Evolutionary conservation across 2,797 vertebrate species (phyloP), one percentile per base, ranked within the genome.

Genomic region (Macropus fuliginosus): DNA sequence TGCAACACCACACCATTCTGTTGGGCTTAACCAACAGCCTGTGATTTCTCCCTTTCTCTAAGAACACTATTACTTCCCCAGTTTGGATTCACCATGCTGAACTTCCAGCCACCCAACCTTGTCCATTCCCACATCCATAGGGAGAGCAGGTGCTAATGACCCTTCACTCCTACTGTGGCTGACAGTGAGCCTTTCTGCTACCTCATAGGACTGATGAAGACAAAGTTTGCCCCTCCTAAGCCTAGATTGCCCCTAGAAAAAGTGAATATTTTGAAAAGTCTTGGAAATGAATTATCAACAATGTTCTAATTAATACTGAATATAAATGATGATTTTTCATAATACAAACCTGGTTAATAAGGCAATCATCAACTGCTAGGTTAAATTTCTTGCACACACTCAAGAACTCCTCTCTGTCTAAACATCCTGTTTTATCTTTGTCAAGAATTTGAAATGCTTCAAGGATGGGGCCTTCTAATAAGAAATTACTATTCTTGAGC

Each of bases 341-440:
- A 34, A 31, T 91, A 95, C 98, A 98, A 55, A 99, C 99, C 98
- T 99, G 98, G 91, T 98, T 98, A 92, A 98, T 96, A 92, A 98
- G 94, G 3, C 94, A 94, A 1, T 98, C 55, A 0, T 97, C 98
- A n/a, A 97, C 91, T 0, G 98, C 98, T n/a, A 99, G n/a, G 0
- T 97, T 95, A 74, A 98, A 94, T 40, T 92, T 98, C 24, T 97
- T 89, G 40, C 98, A 99, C 94, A 98, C 21, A 0, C 94, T 96
- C 93, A 98, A 97, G 97, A 99, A 98, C 4, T 0, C 96, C 54
- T 95, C 91, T 97, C 94, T 98, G 95, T 98, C 97, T 93, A 99
- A 55, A 9, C 90, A 94, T 27, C 99, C 98, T 34, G 98, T 98
- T 5, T 96, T 96, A 4, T 98, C 98, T 92, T 97, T 96, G 97